Base-by-base conservation (phyloP, 2,888 invertebrate species). In the Emmelina monodactyla region DNA sequence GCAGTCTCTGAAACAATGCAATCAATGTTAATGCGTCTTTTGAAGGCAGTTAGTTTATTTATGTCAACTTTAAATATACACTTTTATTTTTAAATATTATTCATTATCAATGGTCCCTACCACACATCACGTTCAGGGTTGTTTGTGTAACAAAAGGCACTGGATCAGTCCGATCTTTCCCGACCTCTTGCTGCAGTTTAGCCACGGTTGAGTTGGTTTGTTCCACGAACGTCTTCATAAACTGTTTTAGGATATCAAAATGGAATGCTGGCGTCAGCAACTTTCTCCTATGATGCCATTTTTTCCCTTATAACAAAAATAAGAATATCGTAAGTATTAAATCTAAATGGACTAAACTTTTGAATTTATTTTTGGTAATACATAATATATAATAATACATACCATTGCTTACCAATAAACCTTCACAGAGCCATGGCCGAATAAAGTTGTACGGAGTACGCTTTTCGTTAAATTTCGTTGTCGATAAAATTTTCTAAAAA, bases 251-350 rank as follows among this genome's bases (percentile, higher is more conserved):
- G 19, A 76, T 66, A 16, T 63, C 64, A 41, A 72, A 76, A 45
- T 80, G 79, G 44, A 78, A 80, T 0, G 76, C 68, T 9, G 72
- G 67, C 1, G 75, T 79, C n/a, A 80, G 51, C 19, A 76, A 45
- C 44, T 75, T 75, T 12, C 80, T 58, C 31, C 71, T 58, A 15
- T 56, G 55, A 4, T 62, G 58, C 80, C 80, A 80, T 51, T 73
- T 70, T 14, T 55, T 46, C 34, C 68, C 75, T 72, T n/a, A n/a
- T n/a, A n/a, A n/a, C n/a, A n/a, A n/a, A n/a, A n/a, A n/a, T n/a
- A n/a, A n/a, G n/a, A n/a, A n/a, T n/a, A n/a, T n/a, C n/a, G n/a
- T n/a, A n/a, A n/a, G n/a, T n/a, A n/a, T n/a, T n/a, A n/a, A n/a
- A n/a, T n/a, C n/a, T n/a, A n/a, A n/a, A n/a, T n/a, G n/a, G n/a